Base-by-base conservation (phyloP, 1,140 invertebrate genomes). In the Calliphora vicina region DNA sequence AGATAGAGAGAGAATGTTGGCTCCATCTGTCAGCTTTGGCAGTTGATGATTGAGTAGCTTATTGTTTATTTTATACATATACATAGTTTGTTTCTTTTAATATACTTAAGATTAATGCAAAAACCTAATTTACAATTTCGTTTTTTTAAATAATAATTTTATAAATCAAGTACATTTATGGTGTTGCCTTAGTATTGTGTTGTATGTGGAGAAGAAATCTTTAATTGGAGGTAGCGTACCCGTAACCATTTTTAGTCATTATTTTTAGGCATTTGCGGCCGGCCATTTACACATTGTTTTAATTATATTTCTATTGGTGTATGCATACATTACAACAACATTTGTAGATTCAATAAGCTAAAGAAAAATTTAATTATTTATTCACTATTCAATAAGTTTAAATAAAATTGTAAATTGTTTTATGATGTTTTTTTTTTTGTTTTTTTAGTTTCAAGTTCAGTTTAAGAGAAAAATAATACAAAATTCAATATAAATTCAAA, bases 281-380 rank as follows among this genome's bases (percentile, higher is more conserved):
- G 9, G 35, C 10, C 25, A 25, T 50, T 25, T 23, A 67, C 57
- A 23, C n/a, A 45, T 74, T 74, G 72, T 35, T 43, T 43, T 78
- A 12, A 4, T 81, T 23, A 81, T 10, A 81, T 29, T 67, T 71
- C 50, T 25, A 81, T n/a, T 20, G 73, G 15, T 42, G 73, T 76
- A 20, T 78, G 29, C 35, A 81, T 81, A 27, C 25, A 81, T 81
- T 71, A 71, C 80, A 81, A 57, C 43, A 61, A 81, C 45, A 81
- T 67, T 67, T 67, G 50, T 81, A 27, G 50, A n/a, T 57, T 71
- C 80, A 71, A 81, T 81, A 57, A 29, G 80, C 61, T 71, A 81
- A 61, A 81, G 80, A 81, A 71, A 81, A 81, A 81, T 61, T 43
- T 78, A 42, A 45, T 78, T 78, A 78, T 78, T 78, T 25, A 78